Evolutionary conservation across 1,140 invertebrate species (phyloP), one percentile per base, ranked within the genome.

Genomic region (Drosophila triauraria): DNA sequence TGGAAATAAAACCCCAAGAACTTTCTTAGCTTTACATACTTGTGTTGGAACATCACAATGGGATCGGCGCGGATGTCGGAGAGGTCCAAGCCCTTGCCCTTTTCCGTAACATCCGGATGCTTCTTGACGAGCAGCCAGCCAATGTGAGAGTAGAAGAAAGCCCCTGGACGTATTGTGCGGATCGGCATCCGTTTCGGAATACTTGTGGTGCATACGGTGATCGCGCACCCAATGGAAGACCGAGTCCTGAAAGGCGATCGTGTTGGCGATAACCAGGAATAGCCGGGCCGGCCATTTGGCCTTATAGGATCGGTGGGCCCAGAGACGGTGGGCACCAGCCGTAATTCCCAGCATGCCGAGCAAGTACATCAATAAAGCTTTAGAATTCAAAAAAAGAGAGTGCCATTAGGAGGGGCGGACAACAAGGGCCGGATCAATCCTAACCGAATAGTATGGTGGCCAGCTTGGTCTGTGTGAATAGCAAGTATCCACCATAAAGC

Each of bases 171-270:
- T 97, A 92, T 99, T 99, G 90, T 99, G 98, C 0, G 98, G 98
- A 93, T 99, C 98, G 7, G 98, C 98, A 93, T 99, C 95, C 0
- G 98, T 99, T 93, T 99, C 98, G 3, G 96, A 97, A 93, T 96
- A 99, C 92, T 99, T 99, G 94, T 99, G 98, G 93, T 99, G 98
- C 72, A 99, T 97, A 75, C 98, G 94, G 93, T 99, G 98, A 93
- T 99, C 98, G 61, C 98, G 94, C 0, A 96, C 95, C 98, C 98
- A 99, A 91, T 98, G 97, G 65, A 96, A 95, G n/a, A 97, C 96
- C 50, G 97, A 95, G 93, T 99, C 98, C 97, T 99, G 93, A 93
- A 98, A 97, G 12, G 98, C 97, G 15, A 98, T 91, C 0, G 97
- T 97, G 82, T 99, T 97, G 91, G 95, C 95, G 7, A 97, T 81